A percentile compares a stretch with the other conserved stretches of the same genome.
Evolutionary conservation across 92 coral and sea anemone species (phyloP).

Genomic region (Heteractis magnifica): DNA sequence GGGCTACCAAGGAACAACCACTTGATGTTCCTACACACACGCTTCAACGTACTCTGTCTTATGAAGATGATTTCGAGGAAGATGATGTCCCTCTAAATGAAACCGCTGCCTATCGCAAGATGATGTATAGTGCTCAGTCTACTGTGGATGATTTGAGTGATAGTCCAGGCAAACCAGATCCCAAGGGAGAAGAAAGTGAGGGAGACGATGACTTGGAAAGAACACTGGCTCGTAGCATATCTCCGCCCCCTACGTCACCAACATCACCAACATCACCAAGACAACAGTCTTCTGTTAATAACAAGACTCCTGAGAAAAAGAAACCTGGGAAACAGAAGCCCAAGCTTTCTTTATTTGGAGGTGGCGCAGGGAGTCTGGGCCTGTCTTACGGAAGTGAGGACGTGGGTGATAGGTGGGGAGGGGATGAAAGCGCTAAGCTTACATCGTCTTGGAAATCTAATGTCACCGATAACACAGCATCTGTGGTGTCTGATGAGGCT

Average conservation of each 20-base stretch:
- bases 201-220: slow-evolving; percentile 81
- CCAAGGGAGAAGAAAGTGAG: slow-evolving; percentile 61
- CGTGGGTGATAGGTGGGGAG: slow-evolving; percentile 81
- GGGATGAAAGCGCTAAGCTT: slow-evolving; percentile 40
- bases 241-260: slow-evolving; percentile 66
- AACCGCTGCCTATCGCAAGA: slow-evolving; percentile 85
- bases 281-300: slow-evolving; percentile 43
- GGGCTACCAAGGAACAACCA: slow-evolving; percentile 31
- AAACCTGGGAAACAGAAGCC: slow-evolving; percentile 76
- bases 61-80: slow-evolving; percentile 90
- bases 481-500: background rate
- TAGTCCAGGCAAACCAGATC: slow-evolving; percentile 49
- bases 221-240: slow-evolving; percentile 73
- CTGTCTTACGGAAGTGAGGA: slow-evolving; percentile 62
- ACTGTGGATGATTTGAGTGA: slow-evolving; percentile 68
- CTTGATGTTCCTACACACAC: slow-evolving; percentile 10
- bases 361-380: slow-evolving; percentile 53
- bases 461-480: slow-evolving; percentile 32
- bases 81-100: slow-evolving; percentile 84
- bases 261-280: slow-evolving; percentile 73
- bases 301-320: slow-evolving; percentile 48
- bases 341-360: slow-evolving; percentile 72
- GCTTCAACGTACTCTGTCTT: slow-evolving; percentile 61
- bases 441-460: slow-evolving; percentile 70
- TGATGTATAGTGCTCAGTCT: slow-evolving; percentile 81